Conservation (phyloP, 2,797 vertebrate genomes). For the Bradypodion ventrale region DNA sequence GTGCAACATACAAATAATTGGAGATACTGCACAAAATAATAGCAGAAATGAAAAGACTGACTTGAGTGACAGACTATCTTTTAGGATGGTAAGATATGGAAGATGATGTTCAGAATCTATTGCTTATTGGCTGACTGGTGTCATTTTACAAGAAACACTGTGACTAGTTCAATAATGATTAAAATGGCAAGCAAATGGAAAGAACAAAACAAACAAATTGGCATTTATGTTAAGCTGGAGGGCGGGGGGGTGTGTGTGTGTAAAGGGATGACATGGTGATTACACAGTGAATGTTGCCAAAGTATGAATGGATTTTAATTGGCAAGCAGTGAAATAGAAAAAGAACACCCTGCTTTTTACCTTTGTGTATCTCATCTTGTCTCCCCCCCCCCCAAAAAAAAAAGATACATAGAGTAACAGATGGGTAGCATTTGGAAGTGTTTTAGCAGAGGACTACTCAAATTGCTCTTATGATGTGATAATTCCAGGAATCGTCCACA, state of each 20-base stretch:
- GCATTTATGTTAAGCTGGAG: slow-evolving; percentile 1
- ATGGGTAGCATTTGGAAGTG: background rate
- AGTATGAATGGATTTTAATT: background rate
- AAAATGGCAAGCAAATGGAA: slow-evolving; percentile 32
- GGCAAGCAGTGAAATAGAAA: background rate
- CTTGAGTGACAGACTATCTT: slow-evolving; percentile 8
- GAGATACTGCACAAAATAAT: background rate
- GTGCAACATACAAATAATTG: background rate
- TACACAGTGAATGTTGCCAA: slow-evolving; percentile 7
- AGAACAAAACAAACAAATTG: slow-evolving; percentile 28
- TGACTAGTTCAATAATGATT: slow-evolving; percentile 23
- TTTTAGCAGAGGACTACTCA: too few relatives aligned
- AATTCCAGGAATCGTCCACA: background rate
- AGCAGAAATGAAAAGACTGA: background rate
- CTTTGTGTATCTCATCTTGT: background rate
- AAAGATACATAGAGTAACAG: background rate
- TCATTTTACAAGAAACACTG: slow-evolving; percentile 12
- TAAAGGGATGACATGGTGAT: background rate
- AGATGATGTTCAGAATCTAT: slow-evolving; percentile 19
- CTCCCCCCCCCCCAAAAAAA: background rate
- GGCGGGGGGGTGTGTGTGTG: too few relatives aligned
- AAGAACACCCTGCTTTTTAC: background rate
- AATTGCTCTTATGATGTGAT: background rate
- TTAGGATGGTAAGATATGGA: slow-evolving; percentile 9
- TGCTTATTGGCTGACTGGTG: background rate